Evolutionary conservation across 2,797 vertebrate genomes (phyloP), one percentile per base, ranked within the genome.

Genomic region (Merluccius polli): DNA sequence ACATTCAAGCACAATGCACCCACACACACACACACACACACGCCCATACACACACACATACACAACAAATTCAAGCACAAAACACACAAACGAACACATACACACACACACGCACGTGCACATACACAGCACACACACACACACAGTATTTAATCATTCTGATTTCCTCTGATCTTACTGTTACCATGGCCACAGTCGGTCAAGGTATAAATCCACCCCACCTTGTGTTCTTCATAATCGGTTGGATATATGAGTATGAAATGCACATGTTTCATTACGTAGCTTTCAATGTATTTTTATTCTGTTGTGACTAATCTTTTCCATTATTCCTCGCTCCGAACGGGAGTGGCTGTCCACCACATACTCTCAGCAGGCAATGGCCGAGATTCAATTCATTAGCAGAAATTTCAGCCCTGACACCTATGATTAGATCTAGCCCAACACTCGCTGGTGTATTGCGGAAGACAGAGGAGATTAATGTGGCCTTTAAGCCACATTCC

Each of bases 111-210:
- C 73, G 21, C 41, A 73, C 70, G 78, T 73, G 59, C 69, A 48
- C 79, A 79, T 30, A 38, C 73, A 73, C 73, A 75, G 71, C 71
- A 75, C 65, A 77, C 68, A 73, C 73, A 75, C 78, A 77, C 72
- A 80, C 71, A 75, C 4, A 52, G 72, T 73, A 38, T 84, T 87
- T 90, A 89, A 90, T 90, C 88, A 87, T 87, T 82, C 78, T 75
- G 77, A 84, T 90, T 87, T 78, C 83, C 82, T 90, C 87, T 90
- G 86, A 91, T 89, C 88, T 89, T 84, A 78, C 84, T 69, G 92
- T 93, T 93, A 84, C 91, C 91, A 92, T 92, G 91, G 91, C 75
- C 92, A 93, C 92, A 87, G 86, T 87, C 89, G 77, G 83, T 87
- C 87, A 90, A 91, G 88, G 89, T 91, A 85, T 88, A 84, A 86